Base-by-base conservation (phyloP, 1,140 invertebrate genomes). In the Amphibalanus amphitrite region DNA sequence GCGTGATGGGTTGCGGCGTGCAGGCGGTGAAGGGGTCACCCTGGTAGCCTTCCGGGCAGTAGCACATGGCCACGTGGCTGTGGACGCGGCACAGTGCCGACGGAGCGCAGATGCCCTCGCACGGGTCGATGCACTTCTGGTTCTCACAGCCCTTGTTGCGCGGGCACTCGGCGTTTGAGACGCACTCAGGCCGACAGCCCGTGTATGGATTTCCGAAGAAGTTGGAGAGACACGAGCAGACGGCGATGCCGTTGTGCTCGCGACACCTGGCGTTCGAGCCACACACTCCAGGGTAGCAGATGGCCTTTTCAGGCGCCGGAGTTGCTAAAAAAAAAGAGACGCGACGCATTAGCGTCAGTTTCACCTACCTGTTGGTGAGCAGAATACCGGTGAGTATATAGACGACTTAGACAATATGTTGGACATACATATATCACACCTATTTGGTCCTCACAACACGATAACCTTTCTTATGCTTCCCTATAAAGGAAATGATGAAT, bases 61-160 rank as follows among this genome's bases (percentile, higher is more conserved):
- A 87, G 76, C 90, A 92, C 4, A 91, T 85, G 1, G 90, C 89
- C 74, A 88, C 89, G 76, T 92, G 91, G 77, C 90, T 90, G 75
- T 89, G 85, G 0, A 87, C 86, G 70, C 86, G 81, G 75, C 90
- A 93, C 47, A 86, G 81, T 76, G 91, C 89, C 75, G 90, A 87
- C 23, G 87, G 81, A 6, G 90, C 91, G 78, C 91, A 94, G 15
- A 87, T 87, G 69, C 87, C 87, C 25, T 84, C 81, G 75, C 91
- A 95, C 10, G 91, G 91, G 81, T 93, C 90, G 70, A 82, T 82
- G 78, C 90, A 93, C 78, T 90, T 91, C 74, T 88, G 86, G 29
- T 84, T 83, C 26, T 75, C 69, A 71, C 79, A 79, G 28, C 86
- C 86, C 73, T 83, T 81, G 73, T 86, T 83, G 70, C 82, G 83